Evolutionary conservation across 2,113 vertebrate genomes (phyloP).

Genomic region (Macquaria australasica): DNA sequence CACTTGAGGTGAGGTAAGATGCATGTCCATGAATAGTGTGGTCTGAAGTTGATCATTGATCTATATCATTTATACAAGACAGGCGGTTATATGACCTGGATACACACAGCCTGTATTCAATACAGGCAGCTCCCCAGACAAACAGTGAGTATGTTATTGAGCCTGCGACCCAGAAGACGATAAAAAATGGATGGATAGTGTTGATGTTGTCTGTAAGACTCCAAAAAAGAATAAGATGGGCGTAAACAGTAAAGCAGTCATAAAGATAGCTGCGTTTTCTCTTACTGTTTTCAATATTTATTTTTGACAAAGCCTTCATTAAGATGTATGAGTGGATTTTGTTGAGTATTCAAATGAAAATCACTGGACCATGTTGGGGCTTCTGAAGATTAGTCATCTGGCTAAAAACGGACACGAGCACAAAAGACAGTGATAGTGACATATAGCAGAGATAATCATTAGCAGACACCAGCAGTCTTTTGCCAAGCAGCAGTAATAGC

Average conservation of each 20-base stretch:
- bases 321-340: neutral
- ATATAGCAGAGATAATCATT: neutral
- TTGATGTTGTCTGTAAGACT: neutral
- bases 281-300: neutral
- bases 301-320: neutral
- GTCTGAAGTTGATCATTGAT: no score
- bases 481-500: constrained; percentile 1
- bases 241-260: neutral
- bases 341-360: neutral
- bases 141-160: no score
- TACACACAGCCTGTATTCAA: no score
- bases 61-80: no score
- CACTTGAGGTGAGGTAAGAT: no score
- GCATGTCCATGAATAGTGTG: no score
- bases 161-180: no score
- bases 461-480: neutral
- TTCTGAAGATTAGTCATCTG: neutral
- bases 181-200: neutral
- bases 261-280: neutral
- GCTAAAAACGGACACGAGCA: neutral
- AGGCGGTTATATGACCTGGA: no score
- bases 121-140: no score
- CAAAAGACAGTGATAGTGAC: neutral
- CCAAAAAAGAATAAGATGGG: neutral
- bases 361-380: neutral